A percentile compares a stretch with the other conserved stretches of the same genome.
phyloP scores from a whole-genome alignment of 2,113 vertebrate species.

The Grus americana region DNA sequence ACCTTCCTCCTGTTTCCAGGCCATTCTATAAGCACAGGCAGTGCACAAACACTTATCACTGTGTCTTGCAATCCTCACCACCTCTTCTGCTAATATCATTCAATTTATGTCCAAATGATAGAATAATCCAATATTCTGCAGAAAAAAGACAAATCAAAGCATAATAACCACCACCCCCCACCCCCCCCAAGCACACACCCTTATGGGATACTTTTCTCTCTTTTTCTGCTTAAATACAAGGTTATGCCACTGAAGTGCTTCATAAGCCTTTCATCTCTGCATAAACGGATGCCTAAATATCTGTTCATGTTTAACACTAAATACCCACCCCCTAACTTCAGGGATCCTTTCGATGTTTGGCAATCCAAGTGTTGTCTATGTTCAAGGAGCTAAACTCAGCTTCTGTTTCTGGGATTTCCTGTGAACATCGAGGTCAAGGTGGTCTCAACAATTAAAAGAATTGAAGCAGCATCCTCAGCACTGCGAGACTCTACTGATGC shows the following conservation, averaged over 20 bases:
- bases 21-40: background rate
- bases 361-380: background rate
- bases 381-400: background rate
- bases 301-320: background rate
- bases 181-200: rapidly evolving
- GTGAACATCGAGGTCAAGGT: background rate
- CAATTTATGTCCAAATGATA: background rate
- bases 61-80: background rate
- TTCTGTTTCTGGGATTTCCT: background rate
- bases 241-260: background rate
- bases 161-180: background rate
- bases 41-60: background rate
- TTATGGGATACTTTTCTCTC: background rate
- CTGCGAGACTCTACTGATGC: background rate
- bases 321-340: background rate
- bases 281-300: background rate
- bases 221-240: background rate
- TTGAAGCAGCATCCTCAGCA: background rate
- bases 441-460: background rate
- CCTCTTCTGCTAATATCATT: background rate
- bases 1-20: background rate
- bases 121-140: rapidly evolving
- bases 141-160: background rate
- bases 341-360: background rate
- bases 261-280: background rate